A percentile compares a stretch with the other conserved stretches of the same genome.
These are phyloP conservation scores for Clusia tigrina DNA, from an alignment of 2,888 invertebrate genomes.

Conservation along the genomic window DNA sequence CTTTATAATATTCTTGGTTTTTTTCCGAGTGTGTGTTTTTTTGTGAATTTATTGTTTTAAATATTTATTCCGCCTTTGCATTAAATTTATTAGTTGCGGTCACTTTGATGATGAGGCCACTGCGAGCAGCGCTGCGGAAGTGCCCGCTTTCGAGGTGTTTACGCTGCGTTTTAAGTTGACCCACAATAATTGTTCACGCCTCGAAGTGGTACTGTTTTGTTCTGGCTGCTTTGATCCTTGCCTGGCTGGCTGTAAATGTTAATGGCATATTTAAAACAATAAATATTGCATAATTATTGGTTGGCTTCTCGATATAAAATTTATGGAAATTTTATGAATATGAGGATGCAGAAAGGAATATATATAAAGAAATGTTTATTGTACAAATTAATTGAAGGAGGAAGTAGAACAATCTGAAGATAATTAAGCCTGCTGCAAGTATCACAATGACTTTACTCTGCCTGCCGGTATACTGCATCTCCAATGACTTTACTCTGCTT, in stretches of 20 bases:
- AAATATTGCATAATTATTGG: background rate
- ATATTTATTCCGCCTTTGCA: slow-evolving; percentile 27
- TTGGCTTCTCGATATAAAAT: background rate
- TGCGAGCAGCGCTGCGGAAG: background rate
- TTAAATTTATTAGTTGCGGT: slow-evolving; percentile 24
- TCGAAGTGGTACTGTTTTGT: background rate
- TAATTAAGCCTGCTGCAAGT: too few species aligned
- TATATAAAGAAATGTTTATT: background rate
- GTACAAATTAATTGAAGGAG: too few species aligned
- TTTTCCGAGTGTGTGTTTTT: slow-evolving; percentile 2
- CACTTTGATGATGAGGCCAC: slow-evolving; percentile 4
- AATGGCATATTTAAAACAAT: background rate
- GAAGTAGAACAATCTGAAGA: too few species aligned
- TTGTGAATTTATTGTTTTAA: slow-evolving; percentile 37
- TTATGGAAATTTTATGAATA: background rate
- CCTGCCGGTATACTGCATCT: too few species aligned
- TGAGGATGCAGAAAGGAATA: background rate
- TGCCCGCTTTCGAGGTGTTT: slow-evolving; percentile 18
- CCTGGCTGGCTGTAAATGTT: background rate
- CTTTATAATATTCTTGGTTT: background rate
- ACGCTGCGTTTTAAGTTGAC: slow-evolving; percentile 4
- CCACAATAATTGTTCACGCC: slow-evolving; percentile 27
- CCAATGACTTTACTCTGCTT: too few species aligned
- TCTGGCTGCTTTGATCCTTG: background rate
- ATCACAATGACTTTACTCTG: too few species aligned